A percentile compares a stretch with the other conserved stretches of the same genome.
These are phyloP conservation scores for Drosophila mimetica DNA, from an alignment of 2,888 invertebrate species.

Conservation along the genomic window DNA sequence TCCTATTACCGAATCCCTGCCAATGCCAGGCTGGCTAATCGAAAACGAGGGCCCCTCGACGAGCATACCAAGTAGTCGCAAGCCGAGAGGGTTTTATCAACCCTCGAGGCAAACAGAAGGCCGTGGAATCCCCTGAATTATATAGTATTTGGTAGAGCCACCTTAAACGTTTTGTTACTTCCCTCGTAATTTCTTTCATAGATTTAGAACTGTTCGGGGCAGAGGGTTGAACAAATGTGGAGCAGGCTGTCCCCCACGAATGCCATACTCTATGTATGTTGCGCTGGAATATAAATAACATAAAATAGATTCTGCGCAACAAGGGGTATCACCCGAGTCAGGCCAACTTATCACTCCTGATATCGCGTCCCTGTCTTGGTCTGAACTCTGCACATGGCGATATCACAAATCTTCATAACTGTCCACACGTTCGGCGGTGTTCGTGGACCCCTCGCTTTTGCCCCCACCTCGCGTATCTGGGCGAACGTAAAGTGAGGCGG, in stretches of 20 bases:
- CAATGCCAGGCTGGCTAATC: background rate
- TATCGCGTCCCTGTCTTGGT: conserved; percentile 4
- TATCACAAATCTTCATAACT: conserved; percentile 64
- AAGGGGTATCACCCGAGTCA: background rate
- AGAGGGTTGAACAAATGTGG: too few species aligned
- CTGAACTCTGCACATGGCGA: conserved; percentile 2
- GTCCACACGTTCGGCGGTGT: conserved; percentile 56
- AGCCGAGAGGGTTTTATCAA: too few species aligned
- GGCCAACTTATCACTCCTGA: conserved; percentile 13
- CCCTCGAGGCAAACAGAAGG: too few species aligned
- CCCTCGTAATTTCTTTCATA: too few species aligned
- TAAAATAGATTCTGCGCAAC: background rate
- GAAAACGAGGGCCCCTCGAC: background rate
- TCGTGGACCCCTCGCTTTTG: conserved; percentile 14
- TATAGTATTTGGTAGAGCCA: too few species aligned
- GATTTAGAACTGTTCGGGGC: too few species aligned
- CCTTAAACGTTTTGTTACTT: too few species aligned
- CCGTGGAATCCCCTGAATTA: too few species aligned
- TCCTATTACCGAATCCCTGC: background rate
- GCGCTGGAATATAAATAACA: background rate
- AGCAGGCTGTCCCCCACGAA: too few species aligned
- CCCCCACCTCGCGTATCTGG: conserved; percentile 33
- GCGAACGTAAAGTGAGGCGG: conserved; percentile 37
- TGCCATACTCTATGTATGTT: too few species aligned
- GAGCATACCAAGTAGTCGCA: too few species aligned